Evolutionary conservation across 2,888 invertebrate species (phyloP), one percentile per base, ranked within the genome.

Genomic region (Autographa gamma): DNA sequence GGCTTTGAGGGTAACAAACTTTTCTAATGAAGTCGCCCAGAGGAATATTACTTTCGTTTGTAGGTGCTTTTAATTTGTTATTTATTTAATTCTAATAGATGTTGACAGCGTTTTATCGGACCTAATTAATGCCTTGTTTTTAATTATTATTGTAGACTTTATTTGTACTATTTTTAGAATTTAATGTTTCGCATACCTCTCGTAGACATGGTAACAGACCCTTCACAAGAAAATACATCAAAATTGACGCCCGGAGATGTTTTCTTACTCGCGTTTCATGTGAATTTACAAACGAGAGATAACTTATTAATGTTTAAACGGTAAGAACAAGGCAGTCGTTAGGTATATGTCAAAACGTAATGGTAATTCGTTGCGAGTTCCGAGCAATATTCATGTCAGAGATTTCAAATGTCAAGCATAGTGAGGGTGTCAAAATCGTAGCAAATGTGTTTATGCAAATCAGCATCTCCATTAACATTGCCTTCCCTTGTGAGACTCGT

Each of bases 361-460:
- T 85, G 85, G 84, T 87, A 89, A 89, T 87, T 88, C 86, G 84
- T 85, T 79, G 80, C 81, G 80, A 85, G 86, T 85, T 82, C 83
- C 73, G 77, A 81, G 86, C 81, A 89, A 90, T 89, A 91, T 92
- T 90, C 90, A 90, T 89, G 92, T 91, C 91, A 91, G 87, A 90
- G 88, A 93, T 93, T 93, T 92, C 92, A 93, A 85, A 91, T 90
- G 92, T 91, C 92, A 93, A 87, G 85, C 90, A 86, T 91, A 91
- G 90, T 87, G 87, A 87, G 89, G 90, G 91, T 93, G 94, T 93
- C 94, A 94, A 93, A 93, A 93, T 92, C 91, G 91, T 89, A 91
- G 93, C 90, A 92, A 94, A 94, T 92, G 91, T 95, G 93, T 93
- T 94, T 94, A 95, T 95, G 95, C 88, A 94, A 94, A 95, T 95